Conservation (phyloP, 2,888 invertebrate genomes). For the Eupithecia vulgata region DNA sequence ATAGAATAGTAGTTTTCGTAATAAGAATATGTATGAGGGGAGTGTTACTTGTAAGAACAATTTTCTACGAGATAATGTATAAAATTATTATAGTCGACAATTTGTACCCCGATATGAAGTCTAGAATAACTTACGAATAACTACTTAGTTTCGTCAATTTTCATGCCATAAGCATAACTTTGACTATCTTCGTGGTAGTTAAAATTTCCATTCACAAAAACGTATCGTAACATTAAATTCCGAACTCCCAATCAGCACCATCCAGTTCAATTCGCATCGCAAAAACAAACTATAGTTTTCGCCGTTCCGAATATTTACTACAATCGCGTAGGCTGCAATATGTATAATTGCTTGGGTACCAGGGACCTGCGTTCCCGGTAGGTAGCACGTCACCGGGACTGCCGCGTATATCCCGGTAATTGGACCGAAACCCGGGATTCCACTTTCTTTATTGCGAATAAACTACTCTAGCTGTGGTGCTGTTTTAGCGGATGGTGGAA, state of each 20-base stretch:
- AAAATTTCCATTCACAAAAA: background rate
- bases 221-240: background rate
- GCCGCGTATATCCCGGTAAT: constrained; percentile 83
- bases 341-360: constrained; percentile 73
- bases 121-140: background rate
- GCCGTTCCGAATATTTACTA: constrained; percentile 57
- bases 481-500: constrained; percentile 62
- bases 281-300: constrained; percentile 59
- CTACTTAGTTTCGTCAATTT: background rate
- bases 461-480: constrained; percentile 79
- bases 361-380: constrained; percentile 57
- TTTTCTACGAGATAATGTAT: background rate
- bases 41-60: background rate
- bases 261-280: constrained; percentile 36
- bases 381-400: constrained; percentile 80
- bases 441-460: constrained; percentile 84
- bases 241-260: constrained; percentile 4
- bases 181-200: background rate
- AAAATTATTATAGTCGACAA: no score
- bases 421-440: constrained; percentile 81
- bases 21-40: constrained; percentile 14
- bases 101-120: background rate
- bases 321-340: constrained; percentile 68
- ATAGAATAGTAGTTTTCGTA: constrained; percentile 18
- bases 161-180: background rate